Base-by-base conservation (phyloP, 2,113 vertebrate species). In the Panthera tigris region DNA sequence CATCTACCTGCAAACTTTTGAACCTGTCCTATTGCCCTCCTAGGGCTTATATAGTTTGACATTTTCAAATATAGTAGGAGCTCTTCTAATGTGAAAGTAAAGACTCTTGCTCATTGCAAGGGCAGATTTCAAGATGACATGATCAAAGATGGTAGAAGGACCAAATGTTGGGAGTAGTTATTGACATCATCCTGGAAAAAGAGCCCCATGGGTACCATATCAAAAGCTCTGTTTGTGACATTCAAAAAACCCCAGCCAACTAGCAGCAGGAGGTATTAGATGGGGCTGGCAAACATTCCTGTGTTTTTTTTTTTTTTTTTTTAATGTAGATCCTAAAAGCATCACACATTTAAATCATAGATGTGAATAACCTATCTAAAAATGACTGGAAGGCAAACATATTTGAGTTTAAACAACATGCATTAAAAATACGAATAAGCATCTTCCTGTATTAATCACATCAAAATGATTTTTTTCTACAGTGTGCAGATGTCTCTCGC, bases 401-500 rank as follows among this genome's bases (percentile, higher is more conserved):
- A 98, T 98, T 98, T 98, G 93, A 98, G 97, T 97, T 98, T 98
- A 98, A 99, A 98, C 95, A 98, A 99, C 98, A 98, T 95, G 87
- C 98, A 98, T 98, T 98, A 98, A 98, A 99, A 98, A 99, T 98
- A 98, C 0, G 14, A 98, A 98, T 98, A 98, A 98, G 68, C 41
- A 96, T 98, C 96, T 98, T 98, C 97, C 97, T 98, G 92, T 97
- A 98, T 98, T 98, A 99, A 99, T 99, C 98, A 98, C 96, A 98
- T 98, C 96, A 98, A 78, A 98, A 98, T 98, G 98, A 69, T 97
- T 98, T 97, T 98, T 98, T 98, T 98, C 98, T 97, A 93, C 96
- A 87, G 81, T 98, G 92, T 98, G 98, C 99, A 99, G 98, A 99
- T 99, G 98, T 98, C 99, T 98, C 96, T 98, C 87, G 13, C 98